A percentile compares a stretch with the other conserved stretches of the same genome.
Conservation (phyloP, 2,888 invertebrate species). For the Agonopterix alstromeriana region DNA sequence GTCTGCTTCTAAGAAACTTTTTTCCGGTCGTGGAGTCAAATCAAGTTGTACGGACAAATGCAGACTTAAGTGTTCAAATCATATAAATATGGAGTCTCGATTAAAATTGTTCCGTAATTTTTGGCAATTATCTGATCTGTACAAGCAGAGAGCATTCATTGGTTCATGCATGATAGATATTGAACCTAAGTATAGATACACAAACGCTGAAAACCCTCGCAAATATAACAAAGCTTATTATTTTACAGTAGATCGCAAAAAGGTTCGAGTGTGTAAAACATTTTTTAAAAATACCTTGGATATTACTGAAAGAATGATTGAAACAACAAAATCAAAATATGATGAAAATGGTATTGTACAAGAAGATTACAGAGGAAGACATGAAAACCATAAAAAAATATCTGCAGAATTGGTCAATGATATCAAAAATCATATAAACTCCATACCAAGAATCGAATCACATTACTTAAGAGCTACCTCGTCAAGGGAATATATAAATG, state of each 20-base stretch:
- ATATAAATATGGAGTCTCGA: slow-evolving; percentile 1
- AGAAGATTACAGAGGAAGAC: slow-evolving; percentile 15
- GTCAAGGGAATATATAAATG: slow-evolving; percentile 13
- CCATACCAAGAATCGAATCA: slow-evolving; percentile 16
- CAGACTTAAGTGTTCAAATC: slow-evolving; percentile 4
- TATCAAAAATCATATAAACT: slow-evolving; percentile 14
- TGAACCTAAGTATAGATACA: slow-evolving; percentile 8
- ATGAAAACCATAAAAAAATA: slow-evolving; percentile 11
- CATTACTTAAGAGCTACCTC: slow-evolving; percentile 16
- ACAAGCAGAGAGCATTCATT: slow-evolving; percentile 1
- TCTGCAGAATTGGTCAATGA: slow-evolving; percentile 10
- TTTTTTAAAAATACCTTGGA: slow-evolving; percentile 14
- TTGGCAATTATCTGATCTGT: slow-evolving; percentile 2
- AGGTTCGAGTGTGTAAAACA: slow-evolving; percentile 11
- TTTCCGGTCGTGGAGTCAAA: slow-evolving; percentile 3
- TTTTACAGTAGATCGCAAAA: slow-evolving; percentile 5
- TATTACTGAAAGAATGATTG: slow-evolving; percentile 10
- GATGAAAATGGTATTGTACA: slow-evolving; percentile 7
- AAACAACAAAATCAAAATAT: slow-evolving; percentile 8
- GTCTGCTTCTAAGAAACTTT: not conserved
- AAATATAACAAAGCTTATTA: slow-evolving; percentile 7
- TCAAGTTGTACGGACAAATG: slow-evolving; percentile 5
- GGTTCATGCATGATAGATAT: slow-evolving; percentile 2
- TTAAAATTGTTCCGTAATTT: slow-evolving; percentile 1
- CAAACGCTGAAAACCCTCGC: slow-evolving; percentile 3